Evolutionary conservation across 92 coral and sea anemone genomes (phyloP), one percentile per base, ranked within the genome.

Genomic region (Porites evermanni): DNA sequence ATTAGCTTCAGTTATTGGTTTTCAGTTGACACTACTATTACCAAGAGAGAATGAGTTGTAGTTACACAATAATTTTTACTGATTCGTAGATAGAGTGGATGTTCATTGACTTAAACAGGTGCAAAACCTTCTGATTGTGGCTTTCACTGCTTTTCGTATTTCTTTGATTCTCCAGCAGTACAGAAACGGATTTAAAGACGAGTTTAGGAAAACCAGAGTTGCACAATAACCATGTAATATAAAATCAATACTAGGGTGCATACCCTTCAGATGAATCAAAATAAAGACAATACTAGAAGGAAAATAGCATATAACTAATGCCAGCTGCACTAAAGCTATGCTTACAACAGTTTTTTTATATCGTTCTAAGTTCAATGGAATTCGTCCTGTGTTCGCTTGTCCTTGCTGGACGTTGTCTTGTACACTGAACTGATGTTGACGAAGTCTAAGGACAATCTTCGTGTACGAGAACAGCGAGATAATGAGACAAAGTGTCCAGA

Each of bases 281-380:
- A 0, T 26, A 26, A 1, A 0, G 29, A 1, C 1, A 26, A 26
- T 1, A 26, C 0, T 26, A 26, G 0, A 1, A 1, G 29, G 29
- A 26, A 26, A 1, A 26, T 26, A 26, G 29, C 29, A 26, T 26
- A 26, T 26, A 1, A 26, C 54, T 77, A 60, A 60, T 24, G 68
- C 64, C 29, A 77, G 61, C 80, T 77, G 80, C 44, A 59, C 70
- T 17, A 53, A 77, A 1, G 54, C 53, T 77, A 77, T 26, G 53
- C 69, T 60, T 7, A 68, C 59, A 26, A 77, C 69, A 7, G 68
- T 59, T 29, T 26, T 77, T 54, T 60, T 77, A 68, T 60, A 77
- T 61, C 24, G 19, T 32, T 23, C 80, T 1, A 17, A 9, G 14
- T 59, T 58, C 56, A 77, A 53, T 14, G 69, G 53, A 17, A 8